These are phyloP conservation scores for Colletes latitarsis DNA, from an alignment of 1,140 invertebrate species.

Conservation along the genomic window DNA sequence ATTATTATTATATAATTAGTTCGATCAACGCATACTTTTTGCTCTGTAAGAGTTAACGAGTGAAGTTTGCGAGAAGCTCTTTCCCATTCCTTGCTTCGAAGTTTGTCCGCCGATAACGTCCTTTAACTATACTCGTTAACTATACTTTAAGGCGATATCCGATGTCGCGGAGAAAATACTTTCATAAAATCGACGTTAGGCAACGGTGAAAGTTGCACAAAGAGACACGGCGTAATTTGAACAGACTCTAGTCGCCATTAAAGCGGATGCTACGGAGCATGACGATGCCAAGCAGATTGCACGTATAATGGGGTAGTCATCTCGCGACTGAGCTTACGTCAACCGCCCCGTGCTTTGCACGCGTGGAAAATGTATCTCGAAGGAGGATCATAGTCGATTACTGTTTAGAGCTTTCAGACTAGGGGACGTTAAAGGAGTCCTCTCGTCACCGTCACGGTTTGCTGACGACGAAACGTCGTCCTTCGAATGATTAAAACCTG, in stretches of 20 bases:
- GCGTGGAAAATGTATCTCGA: constrained; percentile 41
- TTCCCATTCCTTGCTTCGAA: background rate
- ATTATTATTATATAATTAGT: too few species aligned
- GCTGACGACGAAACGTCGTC: constrained; percentile 15
- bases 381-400: constrained; percentile 58
- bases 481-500: constrained; percentile 29
- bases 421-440: constrained; percentile 19
- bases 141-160: too few species aligned
- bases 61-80: too few species aligned
- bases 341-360: constrained; percentile 56
- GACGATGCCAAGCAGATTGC: constrained; percentile 64
- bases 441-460: background rate
- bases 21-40: too few species aligned
- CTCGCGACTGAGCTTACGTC: constrained; percentile 57
- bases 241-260: constrained; percentile 56
- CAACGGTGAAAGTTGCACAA: constrained; percentile 17
- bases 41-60: too few species aligned
- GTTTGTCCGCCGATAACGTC: background rate
- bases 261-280: constrained; percentile 38
- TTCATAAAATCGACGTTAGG: constrained; percentile 15
- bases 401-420: constrained; percentile 46
- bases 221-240: constrained; percentile 48
- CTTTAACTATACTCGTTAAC: too few species aligned
- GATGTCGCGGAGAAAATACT: background rate
- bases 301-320: constrained; percentile 63